A percentile compares a stretch with the other conserved stretches of the same genome.
phyloP scores from a whole-genome alignment of 2,888 invertebrate genomes.

The Dinocampus coccinellae region DNA sequence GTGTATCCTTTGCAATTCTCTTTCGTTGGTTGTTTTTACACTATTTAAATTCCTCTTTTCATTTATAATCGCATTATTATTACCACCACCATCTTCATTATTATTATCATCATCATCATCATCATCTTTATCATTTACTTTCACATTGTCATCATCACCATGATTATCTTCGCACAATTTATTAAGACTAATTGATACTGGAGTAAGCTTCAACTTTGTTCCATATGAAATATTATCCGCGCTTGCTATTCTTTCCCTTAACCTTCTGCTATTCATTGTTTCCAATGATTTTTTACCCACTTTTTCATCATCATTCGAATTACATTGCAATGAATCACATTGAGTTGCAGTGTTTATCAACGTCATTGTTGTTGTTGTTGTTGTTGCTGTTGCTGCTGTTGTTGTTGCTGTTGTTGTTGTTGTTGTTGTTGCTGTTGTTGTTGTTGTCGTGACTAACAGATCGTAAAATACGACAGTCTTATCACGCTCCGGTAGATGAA shows the following conservation, averaged over 20 bases:
- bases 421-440: conserved; percentile 30
- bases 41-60: conserved; percentile 22
- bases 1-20: conserved; percentile 40
- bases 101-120: conserved; percentile 32
- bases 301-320: conserved; percentile 28
- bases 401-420: conserved; percentile 21
- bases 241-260: conserved; percentile 52
- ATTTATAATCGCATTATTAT: conserved; percentile 10
- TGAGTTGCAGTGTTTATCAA: neutral
- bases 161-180: conserved; percentile 53
- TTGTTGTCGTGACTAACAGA: neutral
- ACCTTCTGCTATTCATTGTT: conserved; percentile 16
- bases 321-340: conserved; percentile 1
- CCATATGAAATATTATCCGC: conserved; percentile 52
- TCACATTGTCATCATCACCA: conserved; percentile 44
- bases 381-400: conserved; percentile 19
- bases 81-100: conserved; percentile 35
- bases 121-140: conserved; percentile 30
- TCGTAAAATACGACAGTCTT: conserved; percentile 35
- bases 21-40: neutral
- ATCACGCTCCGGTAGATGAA: conserved; percentile 46
- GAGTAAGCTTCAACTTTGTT: conserved; percentile 45
- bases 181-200: conserved; percentile 59
- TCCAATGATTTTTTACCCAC: conserved; percentile 39
- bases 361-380: conserved; percentile 20